Percentiles rank a stretch among this genome's conserved stretches.
Conservation (phyloP, 2,113 vertebrate species). For the Ondatra zibethicus region DNA sequence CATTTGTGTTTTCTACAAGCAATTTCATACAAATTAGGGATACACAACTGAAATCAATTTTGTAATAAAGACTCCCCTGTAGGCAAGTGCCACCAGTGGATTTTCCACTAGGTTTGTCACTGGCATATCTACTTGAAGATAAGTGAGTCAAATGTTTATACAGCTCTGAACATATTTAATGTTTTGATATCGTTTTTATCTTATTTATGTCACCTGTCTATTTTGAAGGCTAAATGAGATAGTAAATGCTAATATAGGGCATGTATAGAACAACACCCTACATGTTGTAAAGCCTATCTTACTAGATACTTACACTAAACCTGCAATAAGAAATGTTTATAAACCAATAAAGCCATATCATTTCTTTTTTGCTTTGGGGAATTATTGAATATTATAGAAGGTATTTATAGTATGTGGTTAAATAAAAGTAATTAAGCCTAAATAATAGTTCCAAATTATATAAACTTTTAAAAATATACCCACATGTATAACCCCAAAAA, state of each 20-base stretch:
- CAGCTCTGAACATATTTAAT: not conserved
- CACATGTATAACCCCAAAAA: not conserved
- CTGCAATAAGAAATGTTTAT: not conserved
- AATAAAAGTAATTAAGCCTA: not conserved
- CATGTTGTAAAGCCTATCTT: not conserved
- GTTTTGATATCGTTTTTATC: not conserved
- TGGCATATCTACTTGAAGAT: not conserved
- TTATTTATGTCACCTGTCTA: not conserved
- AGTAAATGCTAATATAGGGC: not conserved
- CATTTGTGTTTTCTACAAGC: not conserved
- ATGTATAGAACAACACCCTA: not conserved
- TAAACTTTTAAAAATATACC: not conserved
- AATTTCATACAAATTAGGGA: not conserved
- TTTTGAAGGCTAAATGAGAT: not conserved
- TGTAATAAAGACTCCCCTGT: not conserved
- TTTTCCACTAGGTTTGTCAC: not conserved
- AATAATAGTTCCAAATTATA: not conserved
- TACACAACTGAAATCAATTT: not conserved
- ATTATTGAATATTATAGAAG: slow-evolving; percentile 10
- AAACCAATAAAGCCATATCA: not conserved
- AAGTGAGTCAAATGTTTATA: not conserved
- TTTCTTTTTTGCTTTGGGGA: not conserved
- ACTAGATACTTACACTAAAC: not conserved
- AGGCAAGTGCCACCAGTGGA: not conserved
- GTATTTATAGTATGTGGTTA: not conserved